Evolutionary conservation across 1,140 invertebrate species (phyloP), one percentile per base, ranked within the genome.

Genomic region (Drosophila biarmipes): DNA sequence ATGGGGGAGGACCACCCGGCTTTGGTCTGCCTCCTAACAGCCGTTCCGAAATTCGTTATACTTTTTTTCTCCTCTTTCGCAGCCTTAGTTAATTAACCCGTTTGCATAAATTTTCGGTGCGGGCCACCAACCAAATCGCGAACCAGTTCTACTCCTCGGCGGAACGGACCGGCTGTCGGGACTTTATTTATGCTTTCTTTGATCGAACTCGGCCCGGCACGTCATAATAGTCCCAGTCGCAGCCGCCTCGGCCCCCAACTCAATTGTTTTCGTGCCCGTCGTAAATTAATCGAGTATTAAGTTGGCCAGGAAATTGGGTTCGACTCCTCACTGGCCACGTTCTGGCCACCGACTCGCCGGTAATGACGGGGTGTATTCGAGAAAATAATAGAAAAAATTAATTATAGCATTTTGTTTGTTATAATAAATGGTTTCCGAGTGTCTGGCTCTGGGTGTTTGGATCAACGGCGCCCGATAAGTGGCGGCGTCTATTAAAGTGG

Each of bases 181-280:
- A 64, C 54, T 69, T 89, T 89, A 89, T 89, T 89, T 89, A 89
- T 89, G 84, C 79, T 84, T 90, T 89, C 84, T 90, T 89, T 89
- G 84, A 89, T 90, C 84, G 80, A 89, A 78, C 76, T 89, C 68
- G 80, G 63, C 84, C 61, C 63, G 74, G 51, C 46, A 82, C 80
- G 85, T 89, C 84, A 87, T 87, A 87, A 89, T 84, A 87, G 21
- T 67, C 48, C 19, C 34, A 61, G 56, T 76, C 68, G 58, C 72
- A 73, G 59, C 40, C 64, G 11, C 38, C 38, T 40, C 6, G 8
- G 38, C 29, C 29, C 2, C 46, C 52, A 31, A 15, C 69, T 69
- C 80, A 58, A 84, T 84, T 84, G 80, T 84, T 85, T 84, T 85
- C 80, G 80, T 84, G 80, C 59, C 54, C 69, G 46, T 62, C 62